Evolutionary conservation across 2,113 vertebrate genomes (phyloP).

Genomic region (Mastomys natalensis): DNA sequence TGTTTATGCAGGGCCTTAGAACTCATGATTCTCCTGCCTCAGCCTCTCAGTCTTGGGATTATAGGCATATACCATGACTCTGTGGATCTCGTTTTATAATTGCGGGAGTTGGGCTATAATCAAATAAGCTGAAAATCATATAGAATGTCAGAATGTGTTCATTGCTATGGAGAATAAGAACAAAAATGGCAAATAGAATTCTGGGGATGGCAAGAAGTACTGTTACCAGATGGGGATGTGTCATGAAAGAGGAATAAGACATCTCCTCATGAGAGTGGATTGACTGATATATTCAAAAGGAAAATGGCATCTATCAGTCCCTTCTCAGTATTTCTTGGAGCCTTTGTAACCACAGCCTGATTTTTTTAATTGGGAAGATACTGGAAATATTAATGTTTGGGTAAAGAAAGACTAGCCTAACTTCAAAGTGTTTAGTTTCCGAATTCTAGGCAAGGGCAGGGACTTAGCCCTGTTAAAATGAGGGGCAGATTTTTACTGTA

Average conservation of each 20-base stretch:
- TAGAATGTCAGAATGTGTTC: neutral
- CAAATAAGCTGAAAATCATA: neutral
- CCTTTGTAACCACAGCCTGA: neutral
- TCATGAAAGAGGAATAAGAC: constrained; percentile 13
- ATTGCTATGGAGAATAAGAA: neutral
- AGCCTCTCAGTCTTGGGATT: neutral
- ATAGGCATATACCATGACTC: neutral
- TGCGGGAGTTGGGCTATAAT: neutral
- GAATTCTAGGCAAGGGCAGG: neutral
- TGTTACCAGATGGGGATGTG: neutral
- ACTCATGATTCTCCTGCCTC: neutral
- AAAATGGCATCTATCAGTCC: neutral
- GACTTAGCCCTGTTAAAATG: neutral
- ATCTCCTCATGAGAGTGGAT: neutral
- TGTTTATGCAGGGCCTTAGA: neutral
- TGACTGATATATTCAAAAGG: neutral
- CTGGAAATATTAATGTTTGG: constrained; percentile 37
- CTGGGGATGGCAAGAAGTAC: neutral
- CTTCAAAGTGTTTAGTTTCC: neutral
- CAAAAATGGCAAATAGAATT: neutral
- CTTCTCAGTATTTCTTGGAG: neutral
- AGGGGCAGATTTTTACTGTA: neutral
- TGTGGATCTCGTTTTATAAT: neutral
- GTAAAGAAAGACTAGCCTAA: neutral
- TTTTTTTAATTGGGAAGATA: constrained; percentile 19